Evolutionary conservation across 2,797 vertebrate genomes (phyloP), one percentile per base, ranked within the genome.

Genomic region (Intellagama lesueurii): DNA sequence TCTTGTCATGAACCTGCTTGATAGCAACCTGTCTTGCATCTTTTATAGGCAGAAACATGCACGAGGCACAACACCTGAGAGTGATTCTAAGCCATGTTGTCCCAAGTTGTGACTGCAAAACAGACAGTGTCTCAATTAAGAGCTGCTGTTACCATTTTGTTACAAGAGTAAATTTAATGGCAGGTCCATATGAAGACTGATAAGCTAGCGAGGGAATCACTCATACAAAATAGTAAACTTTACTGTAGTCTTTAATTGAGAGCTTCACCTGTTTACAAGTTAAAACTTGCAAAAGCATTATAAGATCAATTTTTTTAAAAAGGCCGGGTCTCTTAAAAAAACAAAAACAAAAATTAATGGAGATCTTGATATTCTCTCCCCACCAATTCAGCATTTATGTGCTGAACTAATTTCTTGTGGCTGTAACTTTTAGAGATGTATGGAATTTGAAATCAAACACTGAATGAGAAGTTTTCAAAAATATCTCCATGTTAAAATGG

Each of bases 381-480:
- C 12, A 66, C 28, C 2, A 49, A 72, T 69, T 69, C 24, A 66
- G 32, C 44, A 56, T 69, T 79, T 81, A 52, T 40, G 12, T 68
- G 12, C 12, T 40, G 64, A 69, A 1, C 30, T 7, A 66, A 11
- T 17, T 35, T 16, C 7, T n/a, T 81, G 72, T 70, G 4, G 24
- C 77, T 87, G 69, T 86, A 69, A 90, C 68, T 83, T 64, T 83
- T 88, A 32, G 73, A 32, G 30, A 14, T 85, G 76, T 28, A 22
- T 70, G 88, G 32, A 82, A 12, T 87, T 90, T 87, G 82, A 87
- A 88, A 88, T 90, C 82, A 56, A 60, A 81, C 84, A 78, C 70
- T 44, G 91, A 64, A 70, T 88, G 69, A 90, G 76, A 91, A 64
- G 89, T 22, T 68, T 91, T 44, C 68, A 73, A 56, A 85, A 22